Percentiles rank a stretch among this genome's conserved stretches.
Evolutionary conservation across 2,888 invertebrate species (phyloP).

Genomic region (Nemurella pictetii): DNA sequence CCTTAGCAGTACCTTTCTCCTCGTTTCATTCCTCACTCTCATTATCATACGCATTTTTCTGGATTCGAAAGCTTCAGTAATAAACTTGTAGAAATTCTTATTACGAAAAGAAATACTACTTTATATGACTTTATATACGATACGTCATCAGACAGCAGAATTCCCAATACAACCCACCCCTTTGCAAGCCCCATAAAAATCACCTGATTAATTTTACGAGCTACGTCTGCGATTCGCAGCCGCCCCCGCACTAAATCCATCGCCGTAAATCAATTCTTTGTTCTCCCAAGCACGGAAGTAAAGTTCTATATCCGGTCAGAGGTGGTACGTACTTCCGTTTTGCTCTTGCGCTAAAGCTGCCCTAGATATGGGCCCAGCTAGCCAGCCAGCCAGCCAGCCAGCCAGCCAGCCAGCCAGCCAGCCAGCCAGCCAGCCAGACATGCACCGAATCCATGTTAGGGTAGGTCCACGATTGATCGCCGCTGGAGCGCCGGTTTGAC

Average conservation of each 20-base stretch:
- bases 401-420: neutral
- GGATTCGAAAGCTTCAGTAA: no score
- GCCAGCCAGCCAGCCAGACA: no score
- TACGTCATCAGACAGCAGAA: no score
- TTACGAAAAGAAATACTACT: no score
- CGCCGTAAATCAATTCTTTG: neutral
- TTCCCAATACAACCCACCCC: neutral
- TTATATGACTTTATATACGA: no score
- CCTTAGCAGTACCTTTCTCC: neutral
- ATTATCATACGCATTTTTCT: no score
- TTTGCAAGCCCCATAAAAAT: no score
- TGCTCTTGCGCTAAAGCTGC: slow-evolving; percentile 2
- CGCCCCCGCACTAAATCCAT: neutral
- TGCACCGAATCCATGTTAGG: neutral
- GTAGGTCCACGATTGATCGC: no score
- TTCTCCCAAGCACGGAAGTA: neutral
- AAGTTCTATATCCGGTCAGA: neutral
- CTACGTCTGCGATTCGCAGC: no score
- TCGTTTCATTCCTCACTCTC: no score
- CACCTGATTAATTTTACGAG: no score
- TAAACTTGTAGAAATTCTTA: no score
- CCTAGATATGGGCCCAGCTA: slow-evolving; percentile 7
- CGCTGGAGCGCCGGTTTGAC: neutral
- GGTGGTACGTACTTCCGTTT: neutral
- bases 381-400: neutral